phyloP scores from a whole-genome alignment of 2,797 vertebrate genomes.

The Babyrousa celebensis region DNA sequence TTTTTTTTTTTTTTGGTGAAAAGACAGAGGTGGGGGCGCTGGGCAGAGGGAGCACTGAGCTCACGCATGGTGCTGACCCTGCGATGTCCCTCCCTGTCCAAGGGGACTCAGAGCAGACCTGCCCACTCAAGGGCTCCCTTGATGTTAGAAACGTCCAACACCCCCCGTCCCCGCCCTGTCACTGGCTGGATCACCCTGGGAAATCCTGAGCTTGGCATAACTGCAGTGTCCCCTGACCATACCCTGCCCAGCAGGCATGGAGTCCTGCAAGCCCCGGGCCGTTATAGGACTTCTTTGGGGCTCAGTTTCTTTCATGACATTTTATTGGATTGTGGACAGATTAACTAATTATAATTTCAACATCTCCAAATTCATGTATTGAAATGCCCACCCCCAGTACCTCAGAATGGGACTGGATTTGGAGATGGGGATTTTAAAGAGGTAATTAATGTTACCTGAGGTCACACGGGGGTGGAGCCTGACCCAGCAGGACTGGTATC shows the following conservation, averaged over 20 bases:
- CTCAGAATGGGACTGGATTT: background rate
- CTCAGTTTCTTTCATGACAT: background rate
- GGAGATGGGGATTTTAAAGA: background rate
- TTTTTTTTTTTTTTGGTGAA: background rate
- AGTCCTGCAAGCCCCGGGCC: background rate
- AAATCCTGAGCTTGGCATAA: background rate
- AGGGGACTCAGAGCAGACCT: fast-evolving
- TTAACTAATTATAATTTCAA: background rate
- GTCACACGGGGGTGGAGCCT: too few relatives aligned
- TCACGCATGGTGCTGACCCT: fast-evolving
- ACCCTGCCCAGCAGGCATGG: fast-evolving
- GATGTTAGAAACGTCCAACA: background rate
- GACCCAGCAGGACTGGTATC: background rate
- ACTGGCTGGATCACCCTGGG: background rate
- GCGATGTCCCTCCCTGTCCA: too few relatives aligned
- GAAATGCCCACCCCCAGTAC: too few relatives aligned
- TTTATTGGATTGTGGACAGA: background rate
- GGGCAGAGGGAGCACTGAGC: too few relatives aligned
- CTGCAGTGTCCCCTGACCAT: too few relatives aligned
- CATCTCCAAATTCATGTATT: background rate
- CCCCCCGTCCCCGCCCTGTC: fast-evolving
- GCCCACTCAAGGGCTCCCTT: too few relatives aligned
- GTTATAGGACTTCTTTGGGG: too few relatives aligned
- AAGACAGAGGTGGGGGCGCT: too few relatives aligned
- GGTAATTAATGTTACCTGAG: background rate